Evolutionary conservation across 2,797 vertebrate genomes (phyloP).

Genomic region (Caiman crocodilus): DNA sequence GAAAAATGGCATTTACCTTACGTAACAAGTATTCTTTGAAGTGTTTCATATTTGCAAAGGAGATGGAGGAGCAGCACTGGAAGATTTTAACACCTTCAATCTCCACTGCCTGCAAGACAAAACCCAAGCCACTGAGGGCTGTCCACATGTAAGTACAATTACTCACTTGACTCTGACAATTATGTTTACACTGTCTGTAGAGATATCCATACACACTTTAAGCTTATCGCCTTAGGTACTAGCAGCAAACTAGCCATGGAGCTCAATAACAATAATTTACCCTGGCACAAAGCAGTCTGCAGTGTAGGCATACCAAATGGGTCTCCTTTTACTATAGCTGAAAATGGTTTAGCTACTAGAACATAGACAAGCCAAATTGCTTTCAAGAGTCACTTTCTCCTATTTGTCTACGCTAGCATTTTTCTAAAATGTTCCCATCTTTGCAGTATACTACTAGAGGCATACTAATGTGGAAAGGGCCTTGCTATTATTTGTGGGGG

Average conservation of each 20-base stretch:
- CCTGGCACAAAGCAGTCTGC: background rate
- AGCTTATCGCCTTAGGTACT: background rate
- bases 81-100: conserved; percentile 76
- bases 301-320: background rate
- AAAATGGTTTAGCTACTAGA: background rate
- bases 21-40: conserved; percentile 69
- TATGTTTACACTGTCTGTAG: too few species aligned
- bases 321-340: background rate
- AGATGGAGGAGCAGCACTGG: conserved; percentile 77
- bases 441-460: background rate
- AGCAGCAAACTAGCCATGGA: background rate
- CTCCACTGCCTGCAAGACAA: conserved; percentile 40
- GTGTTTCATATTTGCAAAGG: conserved; percentile 67
- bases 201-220: background rate
- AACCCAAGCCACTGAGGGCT: background rate
- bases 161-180: background rate
- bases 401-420: background rate
- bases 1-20: conserved; percentile 55
- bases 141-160: background rate
- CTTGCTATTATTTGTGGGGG: background rate
- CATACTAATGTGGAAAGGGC: fast-evolving
- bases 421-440: background rate
- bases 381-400: background rate
- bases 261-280: background rate
- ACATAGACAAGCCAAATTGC: background rate